Conservation (phyloP, 2,113 vertebrate genomes). For the Romanogobio albipinnatus region DNA sequence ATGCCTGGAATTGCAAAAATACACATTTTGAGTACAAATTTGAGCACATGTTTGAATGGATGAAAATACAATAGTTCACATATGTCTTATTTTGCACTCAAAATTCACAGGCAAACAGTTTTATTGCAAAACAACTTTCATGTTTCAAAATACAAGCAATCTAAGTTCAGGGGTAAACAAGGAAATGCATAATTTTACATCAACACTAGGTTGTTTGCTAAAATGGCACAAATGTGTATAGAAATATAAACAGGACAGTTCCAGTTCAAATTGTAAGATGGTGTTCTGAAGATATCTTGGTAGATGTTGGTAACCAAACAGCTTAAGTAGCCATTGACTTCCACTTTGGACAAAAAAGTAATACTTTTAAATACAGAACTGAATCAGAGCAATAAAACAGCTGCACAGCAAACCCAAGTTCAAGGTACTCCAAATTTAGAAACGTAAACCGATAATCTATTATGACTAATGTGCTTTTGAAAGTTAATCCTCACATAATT, state of each 20-base stretch:
- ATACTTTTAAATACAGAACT: too few relatives aligned
- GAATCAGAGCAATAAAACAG: too few relatives aligned
- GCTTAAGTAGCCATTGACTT: not conserved
- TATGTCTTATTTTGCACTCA: slow-evolving; percentile 28
- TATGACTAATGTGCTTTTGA: slow-evolving; percentile 70
- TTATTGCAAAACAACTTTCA: not conserved
- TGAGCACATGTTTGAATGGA: slow-evolving; percentile 52
- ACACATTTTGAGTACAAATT: slow-evolving; percentile 73
- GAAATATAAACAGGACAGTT: not conserved
- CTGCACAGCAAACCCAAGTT: slow-evolving; percentile 23
- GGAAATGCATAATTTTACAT: not conserved
- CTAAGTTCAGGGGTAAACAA: not conserved
- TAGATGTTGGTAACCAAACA: not conserved
- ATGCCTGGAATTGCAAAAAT: slow-evolving; percentile 62
- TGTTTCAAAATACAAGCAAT: slow-evolving; percentile 1
- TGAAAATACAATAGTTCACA: slow-evolving; percentile 21
- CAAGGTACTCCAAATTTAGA: slow-evolving; percentile 3
- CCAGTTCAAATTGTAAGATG: not conserved
- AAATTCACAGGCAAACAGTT: not conserved
- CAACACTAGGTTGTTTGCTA: not conserved
- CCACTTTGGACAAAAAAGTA: not conserved
- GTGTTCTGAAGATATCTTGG: not conserved
- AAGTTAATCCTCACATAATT: slow-evolving; percentile 46
- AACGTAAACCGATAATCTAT: slow-evolving; percentile 22
- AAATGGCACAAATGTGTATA: not conserved